Conservation (phyloP, 2,113 vertebrate genomes). For the Zapornia atra region DNA sequence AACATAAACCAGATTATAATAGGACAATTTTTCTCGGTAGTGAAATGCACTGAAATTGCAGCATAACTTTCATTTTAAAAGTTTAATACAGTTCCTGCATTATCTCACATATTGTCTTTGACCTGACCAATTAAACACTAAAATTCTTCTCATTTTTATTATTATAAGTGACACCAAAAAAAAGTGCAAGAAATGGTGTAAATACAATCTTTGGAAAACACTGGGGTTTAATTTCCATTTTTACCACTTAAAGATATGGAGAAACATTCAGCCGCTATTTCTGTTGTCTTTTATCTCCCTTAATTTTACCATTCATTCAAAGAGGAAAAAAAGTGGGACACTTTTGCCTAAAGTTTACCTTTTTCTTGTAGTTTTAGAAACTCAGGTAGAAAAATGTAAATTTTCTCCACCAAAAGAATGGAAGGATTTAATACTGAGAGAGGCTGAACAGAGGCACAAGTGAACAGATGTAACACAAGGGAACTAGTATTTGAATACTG, state of each 20-base stretch:
- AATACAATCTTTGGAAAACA: background rate
- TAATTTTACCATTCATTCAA: background rate
- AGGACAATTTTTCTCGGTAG: background rate
- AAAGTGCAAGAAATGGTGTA: background rate
- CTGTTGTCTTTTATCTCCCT: background rate
- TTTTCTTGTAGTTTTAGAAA: background rate
- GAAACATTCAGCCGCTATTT: background rate
- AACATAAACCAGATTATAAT: constrained; percentile 15
- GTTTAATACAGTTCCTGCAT: background rate
- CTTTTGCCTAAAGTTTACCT: background rate
- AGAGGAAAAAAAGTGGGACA: background rate
- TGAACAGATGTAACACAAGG: background rate
- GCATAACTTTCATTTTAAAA: background rate
- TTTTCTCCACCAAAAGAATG: background rate
- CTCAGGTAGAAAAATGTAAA: background rate
- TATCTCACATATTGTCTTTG: background rate
- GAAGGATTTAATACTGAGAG: background rate
- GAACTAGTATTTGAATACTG: background rate
- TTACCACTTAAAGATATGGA: background rate
- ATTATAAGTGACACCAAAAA: background rate
- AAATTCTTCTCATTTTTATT: background rate
- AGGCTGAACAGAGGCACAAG: background rate
- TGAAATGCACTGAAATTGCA: background rate
- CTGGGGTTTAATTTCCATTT: background rate
- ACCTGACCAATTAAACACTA: background rate